Evolutionary conservation across 1,140 invertebrate species (phyloP), one percentile per base, ranked within the genome.

Genomic region (Neoseiulus cucumeris): DNA sequence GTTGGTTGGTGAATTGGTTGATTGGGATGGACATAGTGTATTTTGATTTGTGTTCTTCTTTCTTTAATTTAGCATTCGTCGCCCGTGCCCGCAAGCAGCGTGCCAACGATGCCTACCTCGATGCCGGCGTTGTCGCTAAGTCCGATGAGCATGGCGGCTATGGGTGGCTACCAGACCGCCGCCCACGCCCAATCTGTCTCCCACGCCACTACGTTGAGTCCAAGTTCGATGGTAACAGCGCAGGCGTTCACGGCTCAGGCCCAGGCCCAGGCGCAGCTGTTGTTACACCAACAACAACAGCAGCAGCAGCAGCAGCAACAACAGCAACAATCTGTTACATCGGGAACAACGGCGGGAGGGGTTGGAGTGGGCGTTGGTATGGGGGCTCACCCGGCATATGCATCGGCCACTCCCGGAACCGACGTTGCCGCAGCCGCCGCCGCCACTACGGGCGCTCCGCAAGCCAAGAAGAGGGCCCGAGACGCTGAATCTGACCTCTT

Each of bases 41-140:
- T 39, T 39, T 39, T 39, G 33, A 39, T 39, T 39, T 39, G 33
- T 39, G 33, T 39, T 39, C 33, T 59, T 59, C 51, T 25, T 59
- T 59, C 25, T 59, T 59, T 59, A 33, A 59, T 59, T 59, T 59
- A 59, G 51, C 51, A 59, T 59, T 33, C 51, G 51, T 59, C 51
- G 51, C 14, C 51, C 51, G 51, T 59, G 51, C 51, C 51, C 51
- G 51, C 51, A 59, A 59, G 51, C 51, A 59, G 51, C 51, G 51
- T 59, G 51, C 51, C 51, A 59, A 59, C 51, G 51, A 59, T 59
- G 51, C 51, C 51, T 59, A 18, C 51, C 51, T 59, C 51, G 51
- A 59, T 59, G 51, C 51, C 14, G 51, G 33, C 51, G 25, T 33
- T 59, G 25, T 59, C 51, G 51, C 22, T 59, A 33, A 59, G 51